Conservation (phyloP, 2,888 invertebrate species). For the Zygaena filipendulae region DNA sequence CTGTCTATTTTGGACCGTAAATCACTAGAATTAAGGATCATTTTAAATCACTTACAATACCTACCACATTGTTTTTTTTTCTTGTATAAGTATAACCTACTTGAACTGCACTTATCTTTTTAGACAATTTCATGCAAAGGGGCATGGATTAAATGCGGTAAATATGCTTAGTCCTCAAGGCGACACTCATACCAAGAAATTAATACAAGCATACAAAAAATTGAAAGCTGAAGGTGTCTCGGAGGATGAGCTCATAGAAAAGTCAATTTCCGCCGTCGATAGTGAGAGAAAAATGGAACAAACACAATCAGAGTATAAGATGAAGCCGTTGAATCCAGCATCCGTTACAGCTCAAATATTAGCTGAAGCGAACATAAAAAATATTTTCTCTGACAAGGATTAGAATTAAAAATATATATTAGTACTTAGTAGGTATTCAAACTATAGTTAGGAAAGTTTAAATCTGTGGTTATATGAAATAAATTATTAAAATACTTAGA, state of each 20-base stretch:
- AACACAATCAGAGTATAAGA: constrained; percentile 21
- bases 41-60: too few species aligned
- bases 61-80: too few species aligned
- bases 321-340: constrained; percentile 26
- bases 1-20: too few species aligned
- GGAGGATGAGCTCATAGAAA: constrained; percentile 59
- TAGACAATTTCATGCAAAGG: constrained; percentile 75
- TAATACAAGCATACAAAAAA: constrained; percentile 71
- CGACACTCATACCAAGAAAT: constrained; percentile 69
- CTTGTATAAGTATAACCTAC: too few species aligned
- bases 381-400: constrained; percentile 15
- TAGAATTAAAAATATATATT: too few species aligned
- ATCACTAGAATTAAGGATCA: too few species aligned
- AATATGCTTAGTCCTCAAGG: constrained; percentile 62
- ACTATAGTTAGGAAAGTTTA: too few species aligned
- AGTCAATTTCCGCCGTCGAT: constrained; percentile 31
- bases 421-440: too few species aligned
- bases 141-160: constrained; percentile 62
- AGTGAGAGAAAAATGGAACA: constrained; percentile 27
- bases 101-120: too few species aligned
- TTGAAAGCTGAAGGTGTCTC: constrained; percentile 63
- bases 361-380: constrained; percentile 18
- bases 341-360: constrained; percentile 39
- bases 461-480: too few species aligned
- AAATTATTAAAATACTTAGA: too few species aligned